These are phyloP conservation scores for Drosophila emarginata DNA, from an alignment of 2,888 invertebrate species.

Conservation along the genomic window DNA sequence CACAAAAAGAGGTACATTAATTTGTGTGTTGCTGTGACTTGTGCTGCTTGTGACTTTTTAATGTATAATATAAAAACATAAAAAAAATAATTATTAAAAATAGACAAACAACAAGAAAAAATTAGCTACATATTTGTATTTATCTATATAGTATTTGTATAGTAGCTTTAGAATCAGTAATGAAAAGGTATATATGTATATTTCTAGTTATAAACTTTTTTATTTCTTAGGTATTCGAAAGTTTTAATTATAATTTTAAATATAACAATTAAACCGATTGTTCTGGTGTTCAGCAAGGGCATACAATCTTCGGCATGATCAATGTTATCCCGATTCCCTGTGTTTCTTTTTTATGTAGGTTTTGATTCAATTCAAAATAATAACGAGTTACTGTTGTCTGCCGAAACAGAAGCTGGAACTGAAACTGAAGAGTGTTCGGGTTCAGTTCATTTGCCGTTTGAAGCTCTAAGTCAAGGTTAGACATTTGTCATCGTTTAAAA, in stretches of 20 bases:
- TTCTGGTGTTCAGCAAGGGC: too few species aligned
- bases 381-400: slow-evolving; percentile 16
- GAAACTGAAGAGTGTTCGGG: slow-evolving; percentile 22
- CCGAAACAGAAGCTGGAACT: slow-evolving; percentile 9
- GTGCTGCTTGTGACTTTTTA: background rate
- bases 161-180: too few species aligned
- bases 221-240: too few species aligned
- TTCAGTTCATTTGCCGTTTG: slow-evolving; percentile 23
- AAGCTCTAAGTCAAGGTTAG: slow-evolving; percentile 63
- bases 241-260: too few species aligned
- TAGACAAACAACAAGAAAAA: too few species aligned
- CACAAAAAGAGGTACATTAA: background rate
- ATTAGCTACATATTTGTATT: too few species aligned
- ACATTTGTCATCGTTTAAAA: slow-evolving; percentile 73
- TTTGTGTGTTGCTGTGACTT: background rate
- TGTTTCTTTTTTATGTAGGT: slow-evolving; percentile 46
- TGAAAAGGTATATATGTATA: too few species aligned
- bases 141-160: too few species aligned
- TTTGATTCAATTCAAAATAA: slow-evolving; percentile 23
- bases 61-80: background rate
- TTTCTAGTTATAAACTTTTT: too few species aligned
- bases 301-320: too few species aligned
- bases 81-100: background rate
- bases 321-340: background rate
- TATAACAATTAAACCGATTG: too few species aligned